Base-by-base conservation (phyloP, 1,140 invertebrate species). In the Neodiprion pinetum region DNA sequence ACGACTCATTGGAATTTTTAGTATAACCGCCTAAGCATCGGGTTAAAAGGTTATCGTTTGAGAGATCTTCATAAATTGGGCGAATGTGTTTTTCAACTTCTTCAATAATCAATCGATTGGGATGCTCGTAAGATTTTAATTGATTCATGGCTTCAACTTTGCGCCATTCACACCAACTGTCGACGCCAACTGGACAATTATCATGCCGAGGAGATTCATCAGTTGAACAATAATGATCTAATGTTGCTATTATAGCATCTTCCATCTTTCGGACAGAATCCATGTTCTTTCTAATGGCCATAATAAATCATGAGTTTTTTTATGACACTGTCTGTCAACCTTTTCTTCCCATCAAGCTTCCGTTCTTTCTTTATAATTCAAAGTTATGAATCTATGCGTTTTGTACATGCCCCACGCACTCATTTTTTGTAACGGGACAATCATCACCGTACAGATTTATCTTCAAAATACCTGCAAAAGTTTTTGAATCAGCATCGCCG, bases 191-290 rank as follows among this genome's bases (percentile, higher is more conserved):
- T 8, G 72, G 75, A 65, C 75, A 76, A 50, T 77, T 48, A 9
- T 70, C 21, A 50, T 76, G 75, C 0, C 14, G 17, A n/a, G 72
- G 77, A 49, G 72, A 61, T 68, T 74, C 66, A 73, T 78, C 61
- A 40, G 75, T 76, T 53, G 77, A 78, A 66, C 70, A 47, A 8
- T 50, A 48, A 47, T 78, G 77, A 53, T 68, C 72, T n/a, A 65
- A 74, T 1, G 23, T 71, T 49, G 75, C 77, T 75, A 77, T 77
- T 23, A 78, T 70, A 61, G 74, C 77, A 68, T 72, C 74, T 61
- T 70, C 71, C 75, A 78, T 76, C 1, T 70, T 68, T 71, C 76
- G 72, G 7, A 76, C 69, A 67, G 61, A 73, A 9, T 78, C 1
- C 7, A 50, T 61, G 49, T 78, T 78, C 14, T 65, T 48, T 73